These are phyloP conservation scores for Linepithema humile DNA, from an alignment of 1,140 invertebrate genomes.

Conservation along the genomic window DNA sequence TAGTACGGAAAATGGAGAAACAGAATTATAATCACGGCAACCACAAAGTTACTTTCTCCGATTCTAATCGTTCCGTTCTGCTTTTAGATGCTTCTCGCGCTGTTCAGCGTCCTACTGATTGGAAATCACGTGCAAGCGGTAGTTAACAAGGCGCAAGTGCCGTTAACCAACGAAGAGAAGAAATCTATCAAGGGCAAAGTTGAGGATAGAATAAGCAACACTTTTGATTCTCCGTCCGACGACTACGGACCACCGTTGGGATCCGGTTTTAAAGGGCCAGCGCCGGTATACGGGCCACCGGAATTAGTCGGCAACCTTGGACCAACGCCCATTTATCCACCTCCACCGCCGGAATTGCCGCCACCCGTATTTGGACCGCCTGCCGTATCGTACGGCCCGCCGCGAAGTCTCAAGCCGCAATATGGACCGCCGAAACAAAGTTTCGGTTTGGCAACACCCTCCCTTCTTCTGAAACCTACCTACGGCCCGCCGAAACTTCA, in stretches of 20 bases:
- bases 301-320: slow-evolving; percentile 79
- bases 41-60: neutral
- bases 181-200: slow-evolving; percentile 70
- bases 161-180: slow-evolving; percentile 64
- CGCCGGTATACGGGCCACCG: slow-evolving; percentile 82
- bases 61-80: slow-evolving; percentile 41
- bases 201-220: slow-evolving; percentile 80
- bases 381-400: slow-evolving; percentile 78
- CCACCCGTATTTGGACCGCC: slow-evolving; percentile 80
- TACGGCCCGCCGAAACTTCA: slow-evolving; percentile 83
- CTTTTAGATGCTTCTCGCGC: slow-evolving; percentile 75
- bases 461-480: slow-evolving; percentile 77
- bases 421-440: slow-evolving; percentile 82
- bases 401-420: slow-evolving; percentile 77
- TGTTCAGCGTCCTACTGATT: slow-evolving; percentile 75
- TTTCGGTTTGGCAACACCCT: slow-evolving; percentile 78
- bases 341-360: slow-evolving; percentile 79
- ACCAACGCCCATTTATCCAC: slow-evolving; percentile 79
- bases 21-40: neutral
- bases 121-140: slow-evolving; percentile 73
- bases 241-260: slow-evolving; percentile 75
- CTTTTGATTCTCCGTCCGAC: slow-evolving; percentile 77
- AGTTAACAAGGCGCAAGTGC: slow-evolving; percentile 75
- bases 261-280: slow-evolving; percentile 74
- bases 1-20: neutral